These are phyloP conservation scores for Ctenomys sociabilis DNA, from an alignment of 2,113 vertebrate species.

Conservation along the genomic window DNA sequence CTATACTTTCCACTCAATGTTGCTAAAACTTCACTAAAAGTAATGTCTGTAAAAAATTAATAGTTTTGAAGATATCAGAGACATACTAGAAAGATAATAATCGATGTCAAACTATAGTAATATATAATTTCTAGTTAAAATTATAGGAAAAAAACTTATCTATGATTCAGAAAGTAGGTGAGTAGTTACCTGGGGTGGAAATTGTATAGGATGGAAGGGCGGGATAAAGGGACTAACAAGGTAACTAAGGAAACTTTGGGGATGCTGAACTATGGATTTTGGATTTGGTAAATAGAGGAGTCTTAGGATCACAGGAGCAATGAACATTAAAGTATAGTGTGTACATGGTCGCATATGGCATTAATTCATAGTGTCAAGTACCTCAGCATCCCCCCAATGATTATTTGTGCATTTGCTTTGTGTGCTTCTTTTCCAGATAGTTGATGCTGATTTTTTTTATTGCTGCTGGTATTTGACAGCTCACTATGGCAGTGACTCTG, in stretches of 20 bases:
- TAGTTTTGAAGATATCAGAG: not conserved
- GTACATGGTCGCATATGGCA: rapidly evolving
- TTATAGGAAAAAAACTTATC: not conserved
- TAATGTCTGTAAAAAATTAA: not conserved
- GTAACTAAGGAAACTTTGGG: no score
- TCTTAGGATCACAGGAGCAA: no score
- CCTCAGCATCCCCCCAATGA: rapidly evolving
- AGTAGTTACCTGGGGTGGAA: no score
- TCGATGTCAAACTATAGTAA: no score
- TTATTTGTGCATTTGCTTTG: not conserved
- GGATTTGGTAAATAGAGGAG: rapidly evolving
- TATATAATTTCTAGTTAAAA: not conserved
- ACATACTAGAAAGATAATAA: no score
- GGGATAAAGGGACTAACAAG: no score
- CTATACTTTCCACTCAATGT: not conserved
- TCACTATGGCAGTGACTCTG: not conserved
- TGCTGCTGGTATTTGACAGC: not conserved
- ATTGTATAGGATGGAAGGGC: no score
- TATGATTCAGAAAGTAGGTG: not conserved
- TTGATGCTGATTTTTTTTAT: not conserved
- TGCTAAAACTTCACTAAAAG: not conserved
- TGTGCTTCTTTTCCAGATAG: rapidly evolving
- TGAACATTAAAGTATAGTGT: rapidly evolving
- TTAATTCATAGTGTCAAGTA: no score
- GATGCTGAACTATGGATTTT: not conserved